Evolutionary conservation across 2,113 vertebrate genomes (phyloP).

Genomic region (Ophthalmolycus amberensis): DNA sequence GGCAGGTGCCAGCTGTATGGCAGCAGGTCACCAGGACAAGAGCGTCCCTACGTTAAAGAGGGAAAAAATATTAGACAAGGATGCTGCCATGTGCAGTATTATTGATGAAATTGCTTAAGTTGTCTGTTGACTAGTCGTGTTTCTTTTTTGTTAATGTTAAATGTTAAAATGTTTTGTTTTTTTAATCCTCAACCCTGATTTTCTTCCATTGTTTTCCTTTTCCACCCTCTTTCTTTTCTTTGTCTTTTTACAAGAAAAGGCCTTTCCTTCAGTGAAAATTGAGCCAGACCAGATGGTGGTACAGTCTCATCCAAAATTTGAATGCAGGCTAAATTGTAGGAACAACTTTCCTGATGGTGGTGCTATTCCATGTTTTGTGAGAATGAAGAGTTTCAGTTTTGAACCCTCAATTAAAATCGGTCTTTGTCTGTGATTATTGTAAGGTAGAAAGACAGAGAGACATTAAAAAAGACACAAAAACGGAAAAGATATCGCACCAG

Average conservation of each 20-base stretch:
- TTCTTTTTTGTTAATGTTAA: conserved; percentile 29
- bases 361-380: neutral
- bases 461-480: neutral
- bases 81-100: conserved; percentile 94
- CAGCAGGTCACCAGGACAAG: conserved; percentile 83
- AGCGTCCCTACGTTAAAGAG: conserved; percentile 74
- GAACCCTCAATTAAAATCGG: neutral
- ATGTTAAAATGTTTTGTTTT: neutral
- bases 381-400: neutral
- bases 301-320: neutral
- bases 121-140: neutral
- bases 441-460: neutral
- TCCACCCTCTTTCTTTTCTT: neutral
- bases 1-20: conserved; percentile 77
- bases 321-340: neutral
- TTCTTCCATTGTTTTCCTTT: neutral
- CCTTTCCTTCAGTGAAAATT: neutral
- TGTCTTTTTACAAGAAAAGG: neutral
- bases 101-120: conserved; percentile 93
- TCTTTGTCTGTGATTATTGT: neutral
- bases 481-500: neutral
- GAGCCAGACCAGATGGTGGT: neutral
- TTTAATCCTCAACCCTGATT: neutral
- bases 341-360: conserved; percentile 28
- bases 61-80: conserved; percentile 93